A percentile compares a stretch with the other conserved stretches of the same genome.
Conservation (phyloP, 2,113 vertebrate species). For the Grallaria varia region DNA sequence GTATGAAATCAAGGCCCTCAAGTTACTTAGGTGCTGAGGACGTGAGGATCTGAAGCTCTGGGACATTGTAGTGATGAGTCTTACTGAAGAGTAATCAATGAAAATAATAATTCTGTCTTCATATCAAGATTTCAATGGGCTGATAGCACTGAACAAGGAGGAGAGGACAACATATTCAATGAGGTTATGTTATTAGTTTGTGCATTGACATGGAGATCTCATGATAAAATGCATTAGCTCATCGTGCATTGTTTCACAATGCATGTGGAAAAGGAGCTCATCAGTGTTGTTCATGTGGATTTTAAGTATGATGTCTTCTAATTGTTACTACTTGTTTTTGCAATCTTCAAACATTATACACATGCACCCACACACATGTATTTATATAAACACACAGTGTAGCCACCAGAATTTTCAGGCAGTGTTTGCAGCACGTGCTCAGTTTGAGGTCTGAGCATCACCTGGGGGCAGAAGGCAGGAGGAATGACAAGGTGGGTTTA, state of each 20-base stretch:
- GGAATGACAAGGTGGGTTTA: background rate
- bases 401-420: background rate
- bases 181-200: background rate
- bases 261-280: rapidly evolving
- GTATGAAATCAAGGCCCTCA: background rate
- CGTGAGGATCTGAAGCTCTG: background rate
- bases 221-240: background rate
- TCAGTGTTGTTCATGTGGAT: background rate
- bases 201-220: background rate
- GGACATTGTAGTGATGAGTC: background rate
- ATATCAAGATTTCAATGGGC: background rate
- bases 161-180: background rate
- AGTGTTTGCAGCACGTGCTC: background rate
- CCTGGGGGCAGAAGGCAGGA: background rate
- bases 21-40: background rate
- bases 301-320: background rate
- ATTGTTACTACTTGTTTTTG: background rate
- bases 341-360: background rate
- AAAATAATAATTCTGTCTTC: background rate
- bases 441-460: background rate
- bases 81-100: background rate
- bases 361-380: no score
- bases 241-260: background rate
- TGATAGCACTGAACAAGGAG: background rate
- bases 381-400: rapidly evolving